Evolutionary conservation across 2,797 vertebrate genomes (phyloP).

Genomic region (Lates japonicus): DNA sequence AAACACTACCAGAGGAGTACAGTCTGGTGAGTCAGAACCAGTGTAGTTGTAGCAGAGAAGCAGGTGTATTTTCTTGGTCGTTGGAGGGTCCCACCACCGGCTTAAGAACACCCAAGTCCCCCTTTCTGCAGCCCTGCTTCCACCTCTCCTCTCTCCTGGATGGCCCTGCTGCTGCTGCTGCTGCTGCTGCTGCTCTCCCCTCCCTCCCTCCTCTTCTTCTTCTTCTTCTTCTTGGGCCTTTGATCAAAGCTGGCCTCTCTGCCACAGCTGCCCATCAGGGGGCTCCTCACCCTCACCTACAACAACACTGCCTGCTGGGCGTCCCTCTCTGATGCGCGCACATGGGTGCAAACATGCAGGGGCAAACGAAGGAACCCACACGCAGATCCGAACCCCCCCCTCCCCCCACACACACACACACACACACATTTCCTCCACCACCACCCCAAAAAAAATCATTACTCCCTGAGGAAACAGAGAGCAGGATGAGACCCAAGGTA

Average conservation of each 20-base stretch:
- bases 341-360: conserved; percentile 69
- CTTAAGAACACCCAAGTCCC: conserved; percentile 64
- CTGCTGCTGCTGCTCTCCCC: conserved; percentile 34
- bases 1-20: background rate
- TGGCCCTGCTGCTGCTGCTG: conserved; percentile 42
- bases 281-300: conserved; percentile 86
- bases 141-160: conserved; percentile 58
- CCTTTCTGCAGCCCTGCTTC: conserved; percentile 68
- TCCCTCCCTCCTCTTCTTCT: conserved; percentile 26
- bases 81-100: conserved; percentile 56
- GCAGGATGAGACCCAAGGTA: conserved; percentile 32
- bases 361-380: conserved; percentile 65
- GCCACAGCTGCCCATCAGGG: conserved; percentile 85
- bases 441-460: conserved; percentile 24
- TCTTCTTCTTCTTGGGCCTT: conserved; percentile 65
- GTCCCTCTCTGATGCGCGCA: conserved; percentile 76
- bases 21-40: background rate
- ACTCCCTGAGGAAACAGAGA: conserved; percentile 54
- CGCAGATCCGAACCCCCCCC: conserved; percentile 55
- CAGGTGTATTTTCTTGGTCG: conserved; percentile 80
- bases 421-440: no score
- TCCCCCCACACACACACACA: no score
- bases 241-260: conserved; percentile 87
- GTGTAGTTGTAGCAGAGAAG: conserved; percentile 56
- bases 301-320: conserved; percentile 85